Percentiles rank a stretch among this genome's conserved stretches.
Conservation (phyloP, 2,797 vertebrate species). For the Oreochromis grahami region DNA sequence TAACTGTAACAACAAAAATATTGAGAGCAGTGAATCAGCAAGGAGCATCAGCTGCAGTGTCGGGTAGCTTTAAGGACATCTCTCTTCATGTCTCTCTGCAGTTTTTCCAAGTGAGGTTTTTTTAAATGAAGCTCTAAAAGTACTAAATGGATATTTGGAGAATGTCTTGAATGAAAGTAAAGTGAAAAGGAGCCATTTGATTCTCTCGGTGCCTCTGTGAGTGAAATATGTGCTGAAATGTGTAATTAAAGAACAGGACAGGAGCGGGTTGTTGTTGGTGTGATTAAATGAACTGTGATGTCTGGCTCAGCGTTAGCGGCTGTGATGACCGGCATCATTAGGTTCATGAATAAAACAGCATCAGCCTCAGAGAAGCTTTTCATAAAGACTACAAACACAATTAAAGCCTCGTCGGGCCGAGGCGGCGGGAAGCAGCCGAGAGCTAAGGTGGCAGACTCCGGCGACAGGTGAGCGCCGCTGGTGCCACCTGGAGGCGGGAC, state of each 20-base stretch:
- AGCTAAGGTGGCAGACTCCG: background rate
- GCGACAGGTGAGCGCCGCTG: background rate
- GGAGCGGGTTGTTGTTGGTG: background rate
- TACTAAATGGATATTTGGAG: background rate
- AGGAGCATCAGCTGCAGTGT: background rate
- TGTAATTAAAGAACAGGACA: background rate
- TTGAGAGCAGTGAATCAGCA: constrained; percentile 14
- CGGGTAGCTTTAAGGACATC: background rate
- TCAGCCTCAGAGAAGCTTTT: background rate
- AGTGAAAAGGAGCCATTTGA: background rate
- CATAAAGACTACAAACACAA: background rate
- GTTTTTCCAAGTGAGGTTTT: background rate
- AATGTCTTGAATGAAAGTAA: background rate
- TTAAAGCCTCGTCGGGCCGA: background rate
- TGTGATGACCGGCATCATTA: background rate
- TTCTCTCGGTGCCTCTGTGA: background rate
- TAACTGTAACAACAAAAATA: constrained; percentile 25
- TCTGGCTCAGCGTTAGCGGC: background rate
- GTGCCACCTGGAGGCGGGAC: background rate
- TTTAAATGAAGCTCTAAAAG: background rate
- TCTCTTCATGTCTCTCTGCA: background rate
- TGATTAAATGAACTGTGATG: background rate
- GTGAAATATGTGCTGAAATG: background rate
- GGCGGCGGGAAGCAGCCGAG: background rate
- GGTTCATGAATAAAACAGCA: background rate